Evolutionary conservation across 2,888 invertebrate genomes (phyloP).

Genomic region (Netelia fuscicornis): DNA sequence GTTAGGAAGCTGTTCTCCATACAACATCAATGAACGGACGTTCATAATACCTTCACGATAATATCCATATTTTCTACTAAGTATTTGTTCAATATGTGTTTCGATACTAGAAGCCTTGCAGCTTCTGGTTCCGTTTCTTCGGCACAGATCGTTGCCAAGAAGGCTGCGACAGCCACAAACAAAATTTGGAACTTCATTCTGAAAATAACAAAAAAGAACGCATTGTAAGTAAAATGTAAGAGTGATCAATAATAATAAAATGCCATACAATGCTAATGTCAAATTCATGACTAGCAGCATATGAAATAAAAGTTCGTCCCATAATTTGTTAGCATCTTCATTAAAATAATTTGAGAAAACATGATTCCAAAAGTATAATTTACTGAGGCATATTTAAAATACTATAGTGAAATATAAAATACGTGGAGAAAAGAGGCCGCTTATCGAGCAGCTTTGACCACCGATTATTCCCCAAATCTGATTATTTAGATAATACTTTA

Average conservation of each 20-base stretch:
- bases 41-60: constrained; percentile 89
- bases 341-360: no score
- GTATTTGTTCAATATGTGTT: constrained; percentile 97
- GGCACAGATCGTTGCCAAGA: constrained; percentile 85
- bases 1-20: no score
- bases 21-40: background rate
- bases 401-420: no score
- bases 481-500: background rate
- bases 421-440: background rate
- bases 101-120: constrained; percentile 95
- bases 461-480: background rate
- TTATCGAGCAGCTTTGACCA: background rate
- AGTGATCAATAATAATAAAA: constrained; percentile 8
- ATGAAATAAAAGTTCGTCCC: background rate
- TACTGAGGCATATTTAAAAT: no score
- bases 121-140: constrained; percentile 90
- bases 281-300: background rate
- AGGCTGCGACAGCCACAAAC: constrained; percentile 84
- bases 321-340: no score
- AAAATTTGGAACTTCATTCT: constrained; percentile 84
- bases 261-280: background rate
- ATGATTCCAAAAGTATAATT: no score
- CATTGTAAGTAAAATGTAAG: background rate
- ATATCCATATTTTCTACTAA: constrained; percentile 98
- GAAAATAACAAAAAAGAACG: constrained; percentile 63